Percentiles rank a stretch among this genome's conserved stretches.
phyloP scores from a whole-genome alignment of 2,888 invertebrate species.

The Octonoba sinensis region DNA sequence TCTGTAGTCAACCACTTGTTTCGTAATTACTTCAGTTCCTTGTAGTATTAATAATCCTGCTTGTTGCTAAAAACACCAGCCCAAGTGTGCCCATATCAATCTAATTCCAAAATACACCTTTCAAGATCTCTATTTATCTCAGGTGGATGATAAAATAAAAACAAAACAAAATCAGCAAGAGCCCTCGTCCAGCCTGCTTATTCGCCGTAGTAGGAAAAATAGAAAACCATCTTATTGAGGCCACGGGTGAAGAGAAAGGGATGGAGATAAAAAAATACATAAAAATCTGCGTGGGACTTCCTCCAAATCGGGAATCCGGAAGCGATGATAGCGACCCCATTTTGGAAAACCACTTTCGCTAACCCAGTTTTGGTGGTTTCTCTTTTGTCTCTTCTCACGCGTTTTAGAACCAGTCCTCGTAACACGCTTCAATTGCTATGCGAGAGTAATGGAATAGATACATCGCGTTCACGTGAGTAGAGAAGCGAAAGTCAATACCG shows the following conservation, averaged over 20 bases:
- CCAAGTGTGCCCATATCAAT: neutral
- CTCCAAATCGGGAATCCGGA: constrained; percentile 61
- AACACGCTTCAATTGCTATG: constrained; percentile 57
- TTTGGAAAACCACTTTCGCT: constrained; percentile 60
- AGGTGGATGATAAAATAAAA: constrained; percentile 12
- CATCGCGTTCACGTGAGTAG: constrained; percentile 47
- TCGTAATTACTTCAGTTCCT: constrained; percentile 9
- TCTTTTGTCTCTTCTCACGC: constrained; percentile 29
- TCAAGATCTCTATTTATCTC: constrained; percentile 11
- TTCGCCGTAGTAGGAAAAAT: constrained; percentile 30
- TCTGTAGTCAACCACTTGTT: neutral
- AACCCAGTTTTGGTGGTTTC: constrained; percentile 54
- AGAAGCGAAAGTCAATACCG: constrained; percentile 39
- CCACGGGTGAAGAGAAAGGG: constrained; percentile 53
- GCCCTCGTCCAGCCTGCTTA: constrained; percentile 21
- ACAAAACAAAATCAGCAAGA: constrained; percentile 7
- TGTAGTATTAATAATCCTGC: constrained; percentile 5
- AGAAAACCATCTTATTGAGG: constrained; percentile 41
- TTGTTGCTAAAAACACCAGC: neutral
- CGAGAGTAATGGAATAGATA: constrained; percentile 6
- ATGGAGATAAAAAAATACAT: constrained; percentile 24
- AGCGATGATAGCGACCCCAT: constrained; percentile 50
- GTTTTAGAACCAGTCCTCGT: constrained; percentile 18
- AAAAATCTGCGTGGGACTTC: constrained; percentile 56
- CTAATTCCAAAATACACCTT: constrained; percentile 11